phyloP scores from a whole-genome alignment of 2,797 vertebrate species.

The Lepus townsendii region DNA sequence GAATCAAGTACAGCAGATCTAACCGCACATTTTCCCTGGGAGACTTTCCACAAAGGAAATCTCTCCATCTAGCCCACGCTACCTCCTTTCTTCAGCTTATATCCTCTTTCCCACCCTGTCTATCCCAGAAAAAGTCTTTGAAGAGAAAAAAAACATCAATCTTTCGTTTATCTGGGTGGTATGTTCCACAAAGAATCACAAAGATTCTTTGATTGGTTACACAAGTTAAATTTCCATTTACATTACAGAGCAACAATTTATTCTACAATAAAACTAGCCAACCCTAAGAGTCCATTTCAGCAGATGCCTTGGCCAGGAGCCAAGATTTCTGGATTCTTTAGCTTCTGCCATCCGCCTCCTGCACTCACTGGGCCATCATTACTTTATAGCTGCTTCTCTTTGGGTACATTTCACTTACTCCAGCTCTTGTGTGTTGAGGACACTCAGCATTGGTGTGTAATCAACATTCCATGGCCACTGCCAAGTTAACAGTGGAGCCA shows the following conservation, averaged over 20 bases:
- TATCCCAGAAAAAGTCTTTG: slow-evolving; percentile 76
- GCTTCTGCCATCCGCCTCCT: slow-evolving; percentile 40
- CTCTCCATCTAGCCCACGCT: neutral
- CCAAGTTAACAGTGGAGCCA: neutral
- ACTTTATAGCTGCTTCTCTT: slow-evolving; percentile 68
- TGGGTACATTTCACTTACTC: neutral
- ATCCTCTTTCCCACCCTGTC: neutral
- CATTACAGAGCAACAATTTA: slow-evolving; percentile 81
- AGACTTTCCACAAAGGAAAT: slow-evolving; percentile 76
- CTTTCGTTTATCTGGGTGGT: slow-evolving; percentile 84
- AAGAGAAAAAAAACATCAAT: slow-evolving; percentile 83
- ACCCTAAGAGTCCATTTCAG: slow-evolving; percentile 73
- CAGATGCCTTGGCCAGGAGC: slow-evolving; percentile 74
- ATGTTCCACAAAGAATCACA: slow-evolving; percentile 80
- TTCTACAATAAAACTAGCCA: slow-evolving; percentile 83
- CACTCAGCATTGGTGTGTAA: neutral
- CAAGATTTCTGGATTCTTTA: slow-evolving; percentile 77
- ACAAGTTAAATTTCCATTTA: slow-evolving; percentile 88
- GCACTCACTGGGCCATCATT: slow-evolving; percentile 22
- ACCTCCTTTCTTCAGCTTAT: neutral
- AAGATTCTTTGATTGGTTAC: slow-evolving; percentile 81
- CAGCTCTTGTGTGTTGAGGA: neutral
- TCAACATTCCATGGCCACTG: neutral
- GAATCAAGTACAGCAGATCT: slow-evolving; percentile 69
- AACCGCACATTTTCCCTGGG: slow-evolving; percentile 80